Evolutionary conservation across 2,888 invertebrate genomes (phyloP).

Genomic region (Agrotis exclamationis): DNA sequence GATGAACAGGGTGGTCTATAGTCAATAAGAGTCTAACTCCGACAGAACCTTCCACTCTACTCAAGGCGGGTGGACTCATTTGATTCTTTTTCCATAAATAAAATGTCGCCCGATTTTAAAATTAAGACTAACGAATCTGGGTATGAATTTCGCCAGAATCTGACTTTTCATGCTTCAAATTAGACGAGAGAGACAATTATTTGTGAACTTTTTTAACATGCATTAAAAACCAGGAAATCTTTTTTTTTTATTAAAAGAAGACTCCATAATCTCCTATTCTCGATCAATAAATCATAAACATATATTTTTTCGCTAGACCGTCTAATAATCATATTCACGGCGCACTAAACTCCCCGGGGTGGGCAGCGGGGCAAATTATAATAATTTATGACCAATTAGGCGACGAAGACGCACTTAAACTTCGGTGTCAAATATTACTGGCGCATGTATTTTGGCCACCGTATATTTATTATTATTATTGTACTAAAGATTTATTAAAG

Average conservation of each 20-base stretch:
- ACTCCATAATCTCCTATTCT: not conserved
- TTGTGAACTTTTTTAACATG: not conserved
- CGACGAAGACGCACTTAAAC: slow-evolving; percentile 73
- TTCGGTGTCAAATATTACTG: slow-evolving; percentile 75
- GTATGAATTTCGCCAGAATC: not conserved
- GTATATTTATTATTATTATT: slow-evolving; percentile 78
- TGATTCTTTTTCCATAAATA: no score
- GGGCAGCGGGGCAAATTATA: slow-evolving; percentile 80
- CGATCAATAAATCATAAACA: slow-evolving; percentile 62
- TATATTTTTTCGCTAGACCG: slow-evolving; percentile 70
- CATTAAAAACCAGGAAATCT: slow-evolving; percentile 10
- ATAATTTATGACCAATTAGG: slow-evolving; percentile 86
- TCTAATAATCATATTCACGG: slow-evolving; percentile 75
- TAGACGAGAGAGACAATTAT: not conserved
- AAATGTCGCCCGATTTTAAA: no score
- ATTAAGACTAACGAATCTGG: no score
- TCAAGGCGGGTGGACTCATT: no score
- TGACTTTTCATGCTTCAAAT: not conserved
- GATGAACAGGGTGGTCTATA: no score
- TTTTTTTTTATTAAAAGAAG: slow-evolving; percentile 15
- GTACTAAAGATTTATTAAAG: slow-evolving; percentile 70
- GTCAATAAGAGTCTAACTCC: no score
- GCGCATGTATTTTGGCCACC: slow-evolving; percentile 74
- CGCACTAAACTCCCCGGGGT: slow-evolving; percentile 72
- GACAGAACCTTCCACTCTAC: no score